Conservation (phyloP, 2,113 vertebrate genomes). For the Hymenochirus boettgeri region DNA sequence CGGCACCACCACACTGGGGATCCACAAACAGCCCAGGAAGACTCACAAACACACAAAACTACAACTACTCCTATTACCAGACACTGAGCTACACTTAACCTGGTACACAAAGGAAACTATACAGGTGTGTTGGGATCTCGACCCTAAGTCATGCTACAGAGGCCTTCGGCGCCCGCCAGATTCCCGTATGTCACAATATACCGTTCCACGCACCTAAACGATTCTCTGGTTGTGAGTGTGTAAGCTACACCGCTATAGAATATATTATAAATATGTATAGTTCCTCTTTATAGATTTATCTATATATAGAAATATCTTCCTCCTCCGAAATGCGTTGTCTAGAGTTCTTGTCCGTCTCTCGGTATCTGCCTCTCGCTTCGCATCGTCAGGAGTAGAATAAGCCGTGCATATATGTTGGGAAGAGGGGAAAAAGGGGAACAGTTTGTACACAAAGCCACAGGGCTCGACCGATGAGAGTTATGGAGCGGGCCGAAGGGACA, state of each 20-base stretch:
- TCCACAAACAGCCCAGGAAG: slow-evolving; percentile 1
- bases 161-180: too few species aligned
- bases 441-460: slow-evolving; percentile 12
- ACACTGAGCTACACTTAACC: background rate
- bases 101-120: background rate
- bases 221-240: background rate
- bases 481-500: background rate
- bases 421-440: background rate
- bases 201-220: too few species aligned
- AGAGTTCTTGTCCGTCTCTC: slow-evolving; percentile 2
- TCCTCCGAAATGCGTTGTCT: slow-evolving; percentile 3
- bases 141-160: background rate
- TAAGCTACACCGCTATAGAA: background rate
- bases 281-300: slow-evolving; percentile 7
- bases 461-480: background rate
- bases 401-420: slow-evolving; percentile 34
- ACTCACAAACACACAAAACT: slow-evolving; percentile 6
- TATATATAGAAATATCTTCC: background rate
- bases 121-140: background rate
- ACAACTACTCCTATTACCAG: background rate
- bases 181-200: too few species aligned
- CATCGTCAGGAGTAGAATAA: slow-evolving; percentile 12
- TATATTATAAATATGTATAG: slow-evolving; percentile 1
- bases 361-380: slow-evolving; percentile 27
- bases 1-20: slow-evolving; percentile 1